Evolutionary conservation across 2,113 vertebrate species (phyloP), one percentile per base, ranked within the genome.

Genomic region (Peromyscus leucopus): DNA sequence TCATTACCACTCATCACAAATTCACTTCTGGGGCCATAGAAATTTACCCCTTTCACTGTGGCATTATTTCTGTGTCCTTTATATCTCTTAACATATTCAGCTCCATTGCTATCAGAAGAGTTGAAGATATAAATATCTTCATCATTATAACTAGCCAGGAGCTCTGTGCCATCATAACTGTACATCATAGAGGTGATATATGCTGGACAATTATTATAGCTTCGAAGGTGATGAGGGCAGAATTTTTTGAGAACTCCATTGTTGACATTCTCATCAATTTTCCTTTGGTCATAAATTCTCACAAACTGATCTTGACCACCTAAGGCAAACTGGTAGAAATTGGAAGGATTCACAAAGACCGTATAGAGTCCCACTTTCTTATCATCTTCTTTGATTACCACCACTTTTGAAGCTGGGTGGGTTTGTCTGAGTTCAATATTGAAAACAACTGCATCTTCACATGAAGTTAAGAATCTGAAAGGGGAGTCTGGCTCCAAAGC

Each of bases 51-150:
- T 97, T 99, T 99, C 99, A 99, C 99, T 94, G 99, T 99, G 83
- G 99, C 99, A 0, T 99, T 99, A 91, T 99, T 99, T 95, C 99
- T 99, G 83, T 99, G 99, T 48, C 99, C 99, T 96, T 99, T 99
- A 93, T 99, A 99, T 97, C 99, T 98, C 98, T 99, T 99, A 96
- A 98, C 39, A 94, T 99, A 99, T 95, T 99, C 99, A 0, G 99
- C 99, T 0, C 99, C 99, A 1, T 99, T 99, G 7, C 99, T 99
- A 98, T 99, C 99, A 91, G 98, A 98, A 5, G 99, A 98, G 98
- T 99, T 99, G 98, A 99, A 99, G 95, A 99, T 98, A 95, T 99
- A 99, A 98, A 99, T 99, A 98, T 99, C 99, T 87, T 99, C 99
- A 0, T 99, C 99, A 0, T 99, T 99, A 98, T 99, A 99, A 97